Conservation (phyloP, 2,888 invertebrate species). For the Oxyteleia sp. region DNA sequence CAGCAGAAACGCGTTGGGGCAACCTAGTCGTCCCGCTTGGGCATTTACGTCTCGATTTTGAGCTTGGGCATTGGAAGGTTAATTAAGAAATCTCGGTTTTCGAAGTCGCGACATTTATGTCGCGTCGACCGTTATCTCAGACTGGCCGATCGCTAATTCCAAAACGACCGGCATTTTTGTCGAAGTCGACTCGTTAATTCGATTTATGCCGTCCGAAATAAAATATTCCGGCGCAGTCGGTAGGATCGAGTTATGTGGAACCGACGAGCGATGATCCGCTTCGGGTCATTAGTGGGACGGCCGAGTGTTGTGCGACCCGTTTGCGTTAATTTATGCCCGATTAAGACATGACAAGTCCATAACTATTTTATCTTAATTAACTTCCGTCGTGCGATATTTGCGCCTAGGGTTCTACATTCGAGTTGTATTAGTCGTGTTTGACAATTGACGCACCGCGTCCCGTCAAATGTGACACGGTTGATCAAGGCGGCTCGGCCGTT, state of each 20-base stretch:
- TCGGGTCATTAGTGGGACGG: constrained; percentile 47
- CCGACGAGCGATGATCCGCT: constrained; percentile 4
- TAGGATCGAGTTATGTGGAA: constrained; percentile 13
- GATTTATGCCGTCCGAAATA: constrained; percentile 16
- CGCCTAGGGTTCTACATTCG: not conserved
- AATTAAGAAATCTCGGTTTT: no score
- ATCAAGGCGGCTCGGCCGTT: constrained; percentile 15
- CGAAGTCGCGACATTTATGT: no score
- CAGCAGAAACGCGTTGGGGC: no score
- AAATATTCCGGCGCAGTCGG: constrained; percentile 22
- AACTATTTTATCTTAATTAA: constrained; percentile 61
- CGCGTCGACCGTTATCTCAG: no score
- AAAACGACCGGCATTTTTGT: no score
- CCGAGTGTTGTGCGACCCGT: constrained; percentile 10
- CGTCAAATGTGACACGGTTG: constrained; percentile 54
- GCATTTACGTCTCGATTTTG: no score
- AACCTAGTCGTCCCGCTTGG: no score
- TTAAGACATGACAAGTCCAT: constrained; percentile 50
- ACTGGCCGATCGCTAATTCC: no score
- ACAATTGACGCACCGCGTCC: constrained; percentile 19
- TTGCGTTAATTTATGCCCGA: constrained; percentile 49
- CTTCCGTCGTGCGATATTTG: constrained; percentile 51
- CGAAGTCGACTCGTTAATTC: no score
- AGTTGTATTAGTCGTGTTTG: constrained; percentile 31
- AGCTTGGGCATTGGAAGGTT: no score